Evolutionary conservation across 92 coral and sea anemone genomes (phyloP), one percentile per base, ranked within the genome.

Genomic region (Diadumene lineata): DNA sequence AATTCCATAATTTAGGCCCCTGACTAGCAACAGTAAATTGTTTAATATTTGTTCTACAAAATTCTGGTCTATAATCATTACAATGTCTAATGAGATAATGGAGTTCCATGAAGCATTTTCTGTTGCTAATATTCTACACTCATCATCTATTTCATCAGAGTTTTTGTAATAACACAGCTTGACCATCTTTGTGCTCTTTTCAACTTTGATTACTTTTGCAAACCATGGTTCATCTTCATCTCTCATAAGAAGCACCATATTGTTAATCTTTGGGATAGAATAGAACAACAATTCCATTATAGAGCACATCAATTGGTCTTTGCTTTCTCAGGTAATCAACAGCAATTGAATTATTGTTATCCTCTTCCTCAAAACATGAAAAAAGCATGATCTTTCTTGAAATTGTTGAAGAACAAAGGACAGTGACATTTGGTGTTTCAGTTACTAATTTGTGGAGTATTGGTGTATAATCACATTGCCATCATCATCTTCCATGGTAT

Each of bases 171-270:
- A 81, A 30, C 63, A 46, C 19, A 81, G 79, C 19, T n/a, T 63
- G 2, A 66, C 68, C 26, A 72, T 81, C 46, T 81, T 66, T 24
- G 80, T 32, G 79, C 70, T 34, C 34, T 64, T 74, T 66, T 72
- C 65, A 63, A 80, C 74, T 25, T 61, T 44, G 24, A 72, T 51
- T 25, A 80, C 60, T 72, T 73, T 65, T 1, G 79, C 85, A 26
- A 79, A 74, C 84, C 84, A 79, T 69, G 84, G 78, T 8, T 63
- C 64, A 48, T 74, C 78, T 31, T 79, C 84, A 70, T n/a, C n/a
- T n/a, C n/a, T n/a, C n/a, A n/a, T n/a, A n/a, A n/a, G n/a, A n/a
- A n/a, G n/a, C n/a, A n/a, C n/a, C n/a, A n/a, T 79, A 31, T 79
- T 72, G 48, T 66, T 28, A 3, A 78, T 24, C 38, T 55, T 23